Percentiles rank a stretch among this genome's conserved stretches.
phyloP scores from a whole-genome alignment of 2,113 vertebrate species.

The Melanerpes formicivorus region DNA sequence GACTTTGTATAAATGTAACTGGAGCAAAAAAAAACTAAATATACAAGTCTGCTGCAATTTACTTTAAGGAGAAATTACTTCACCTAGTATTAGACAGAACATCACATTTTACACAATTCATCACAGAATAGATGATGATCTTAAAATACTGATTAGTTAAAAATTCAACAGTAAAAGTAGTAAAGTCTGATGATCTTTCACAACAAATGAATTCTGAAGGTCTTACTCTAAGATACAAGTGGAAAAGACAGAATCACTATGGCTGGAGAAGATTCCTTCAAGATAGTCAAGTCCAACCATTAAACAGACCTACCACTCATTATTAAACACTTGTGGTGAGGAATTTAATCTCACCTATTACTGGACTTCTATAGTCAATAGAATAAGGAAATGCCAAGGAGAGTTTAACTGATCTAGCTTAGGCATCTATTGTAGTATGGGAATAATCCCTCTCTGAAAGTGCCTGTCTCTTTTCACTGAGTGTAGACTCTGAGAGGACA shows the following conservation, averaged over 20 bases:
- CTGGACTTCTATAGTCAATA: background rate
- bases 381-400: background rate
- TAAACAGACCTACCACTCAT: background rate
- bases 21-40: constrained; percentile 5
- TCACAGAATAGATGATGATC: background rate
- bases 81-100: background rate
- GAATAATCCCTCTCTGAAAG: background rate
- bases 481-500: background rate
- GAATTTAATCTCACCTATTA: background rate
- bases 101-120: background rate
- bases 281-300: too few species aligned
- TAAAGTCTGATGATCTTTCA: background rate
- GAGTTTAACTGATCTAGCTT: background rate
- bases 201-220: background rate
- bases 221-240: constrained; percentile 3
- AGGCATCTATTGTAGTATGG: background rate
- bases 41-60: background rate
- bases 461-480: background rate
- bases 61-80: constrained; percentile 20
- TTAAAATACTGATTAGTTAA: constrained; percentile 31
- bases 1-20: background rate
- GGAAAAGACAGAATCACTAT: background rate
- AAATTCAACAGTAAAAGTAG: background rate
- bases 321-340: background rate
- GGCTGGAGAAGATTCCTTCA: too few species aligned